Evolutionary conservation across 2,113 vertebrate species (phyloP).

Genomic region (Damaliscus lunatus): DNA sequence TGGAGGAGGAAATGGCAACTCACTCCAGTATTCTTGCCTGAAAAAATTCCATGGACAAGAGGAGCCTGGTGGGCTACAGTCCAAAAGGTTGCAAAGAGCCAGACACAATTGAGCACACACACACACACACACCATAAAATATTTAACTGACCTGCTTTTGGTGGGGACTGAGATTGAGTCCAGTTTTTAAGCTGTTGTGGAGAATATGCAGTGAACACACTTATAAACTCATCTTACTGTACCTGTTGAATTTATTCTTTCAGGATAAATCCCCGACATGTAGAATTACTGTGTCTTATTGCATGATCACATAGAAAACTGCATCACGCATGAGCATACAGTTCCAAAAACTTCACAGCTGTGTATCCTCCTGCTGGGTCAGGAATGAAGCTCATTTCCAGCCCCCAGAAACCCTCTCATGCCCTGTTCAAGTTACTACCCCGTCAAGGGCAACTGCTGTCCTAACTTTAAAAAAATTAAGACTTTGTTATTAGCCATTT

Average conservation of each 20-base stretch:
- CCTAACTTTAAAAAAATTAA: not conserved
- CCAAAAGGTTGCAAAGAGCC: not conserved
- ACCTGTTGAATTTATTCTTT: not conserved
- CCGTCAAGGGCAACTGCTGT: not conserved
- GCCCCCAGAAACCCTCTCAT: no score
- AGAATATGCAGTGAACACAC: not conserved
- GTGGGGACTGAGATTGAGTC: not conserved
- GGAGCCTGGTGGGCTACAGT: not conserved
- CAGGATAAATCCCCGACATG: not conserved
- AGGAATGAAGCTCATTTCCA: not conserved
- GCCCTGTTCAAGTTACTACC: not conserved
- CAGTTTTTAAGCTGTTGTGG: not conserved
- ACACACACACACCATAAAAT: not conserved
- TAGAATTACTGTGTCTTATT: not conserved
- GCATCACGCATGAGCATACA: accelerated
- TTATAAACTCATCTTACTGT: not conserved
- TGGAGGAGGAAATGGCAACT: not conserved
- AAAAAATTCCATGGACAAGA: not conserved
- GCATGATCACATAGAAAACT: accelerated
- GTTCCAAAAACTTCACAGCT: not conserved
- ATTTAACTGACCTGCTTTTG: not conserved
- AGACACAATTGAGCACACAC: not conserved
- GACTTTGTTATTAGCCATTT: not conserved
- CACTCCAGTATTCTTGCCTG: not conserved
- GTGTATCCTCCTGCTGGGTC: not conserved